Base-by-base conservation (phyloP, 2,888 invertebrate genomes). In the Diploptera punctata region DNA sequence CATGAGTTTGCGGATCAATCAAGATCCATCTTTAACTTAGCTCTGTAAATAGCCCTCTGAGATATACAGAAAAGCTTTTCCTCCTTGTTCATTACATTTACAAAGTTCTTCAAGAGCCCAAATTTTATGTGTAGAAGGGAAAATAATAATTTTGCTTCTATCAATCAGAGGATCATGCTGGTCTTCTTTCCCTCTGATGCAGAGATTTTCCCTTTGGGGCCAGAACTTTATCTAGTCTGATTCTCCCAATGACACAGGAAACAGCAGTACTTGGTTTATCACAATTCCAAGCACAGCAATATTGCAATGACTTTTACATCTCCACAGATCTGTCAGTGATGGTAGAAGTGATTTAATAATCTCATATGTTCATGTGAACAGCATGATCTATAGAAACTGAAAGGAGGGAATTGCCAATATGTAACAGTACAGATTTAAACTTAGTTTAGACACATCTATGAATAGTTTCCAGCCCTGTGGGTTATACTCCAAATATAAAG, bases 241-340 rank as follows among this genome's bases (percentile, higher is more conserved):
- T 44, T 70, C 61, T 44, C 29, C 29, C 47, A 61, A 9, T 33
- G 21, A 43, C 3, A 70, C 13, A 75, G 31, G 44, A 76, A 78
- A 69, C 74, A 73, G 38, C 75, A 78, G 69, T 62, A 74, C 33
- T 78, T 77, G 54, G 74, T 76, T 57, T 70, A 72, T 29, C 75
- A 74, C 43, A 18, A 18, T 54, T 75, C 75, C 67, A 78, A 38
- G 10, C 74, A 73, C 44, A 72, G 31, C 21, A 76, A n/a, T 31
- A 77, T 2, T 19, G 72, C 73, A 54, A 76, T 70, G 52, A 78
- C 74, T 24, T 79, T 79, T 31, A 78, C 44, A 67, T 78, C 77
- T 21, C 71, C 75, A 72, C 74, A 75, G 33, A 78, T 70, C 26
- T 73, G 38, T 73, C 73, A 78, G 16, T 70, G 21, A 60, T 76